Percentiles rank a stretch among this genome's conserved stretches.
These are phyloP conservation scores for Pipistrellus pygmaeus DNA, from an alignment of 2,797 vertebrate species.

Conservation along the genomic window DNA sequence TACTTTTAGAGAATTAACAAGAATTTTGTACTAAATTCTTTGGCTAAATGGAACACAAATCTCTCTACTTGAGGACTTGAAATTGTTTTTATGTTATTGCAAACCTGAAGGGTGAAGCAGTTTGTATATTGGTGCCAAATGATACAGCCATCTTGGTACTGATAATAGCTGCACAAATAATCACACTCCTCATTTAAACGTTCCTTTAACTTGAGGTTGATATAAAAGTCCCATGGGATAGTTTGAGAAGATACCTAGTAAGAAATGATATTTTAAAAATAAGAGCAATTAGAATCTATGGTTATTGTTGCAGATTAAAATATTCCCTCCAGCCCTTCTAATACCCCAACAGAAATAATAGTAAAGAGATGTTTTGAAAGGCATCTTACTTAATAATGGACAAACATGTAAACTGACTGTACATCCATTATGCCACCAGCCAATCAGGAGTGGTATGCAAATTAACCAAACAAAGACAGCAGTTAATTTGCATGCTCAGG, in stretches of 20 bases:
- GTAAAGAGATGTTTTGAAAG: slow-evolving; percentile 39
- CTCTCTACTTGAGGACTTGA: slow-evolving; percentile 9
- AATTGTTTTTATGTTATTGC: slow-evolving; percentile 59
- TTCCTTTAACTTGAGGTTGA: slow-evolving; percentile 86
- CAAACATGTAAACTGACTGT: too few species aligned
- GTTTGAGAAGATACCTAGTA: slow-evolving; percentile 88
- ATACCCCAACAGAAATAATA: neutral
- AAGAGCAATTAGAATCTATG: slow-evolving; percentile 55
- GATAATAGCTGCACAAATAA: slow-evolving; percentile 85
- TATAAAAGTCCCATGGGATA: slow-evolving; percentile 91
- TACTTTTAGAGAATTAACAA: slow-evolving; percentile 58
- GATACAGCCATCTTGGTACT: slow-evolving; percentile 87
- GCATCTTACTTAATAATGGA: neutral
- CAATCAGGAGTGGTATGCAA: too few species aligned
- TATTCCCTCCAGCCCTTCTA: neutral
- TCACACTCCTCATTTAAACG: slow-evolving; percentile 85
- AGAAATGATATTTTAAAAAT: slow-evolving; percentile 63
- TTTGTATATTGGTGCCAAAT: slow-evolving; percentile 84
- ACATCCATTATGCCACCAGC: too few species aligned
- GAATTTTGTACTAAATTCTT: slow-evolving; percentile 53
- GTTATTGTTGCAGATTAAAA: slow-evolving; percentile 31
- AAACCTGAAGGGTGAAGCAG: slow-evolving; percentile 86
- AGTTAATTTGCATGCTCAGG: too few species aligned
- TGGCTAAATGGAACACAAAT: slow-evolving; percentile 28
- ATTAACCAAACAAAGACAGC: too few species aligned